Conservation (phyloP, 2,113 vertebrate species). For the Leuciscus idus region DNA sequence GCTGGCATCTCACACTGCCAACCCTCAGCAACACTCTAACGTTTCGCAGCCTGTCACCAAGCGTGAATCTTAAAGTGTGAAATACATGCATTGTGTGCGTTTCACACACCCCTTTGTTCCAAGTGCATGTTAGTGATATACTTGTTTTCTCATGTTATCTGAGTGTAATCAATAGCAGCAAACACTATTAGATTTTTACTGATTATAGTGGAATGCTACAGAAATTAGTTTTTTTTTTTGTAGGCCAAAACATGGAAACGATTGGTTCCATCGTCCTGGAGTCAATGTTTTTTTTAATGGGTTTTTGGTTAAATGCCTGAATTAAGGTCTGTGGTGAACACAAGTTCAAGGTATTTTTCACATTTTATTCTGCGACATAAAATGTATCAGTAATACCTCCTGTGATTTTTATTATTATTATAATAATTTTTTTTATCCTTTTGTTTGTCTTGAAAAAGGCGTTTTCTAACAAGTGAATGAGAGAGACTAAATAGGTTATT, state of each 20-base stretch:
- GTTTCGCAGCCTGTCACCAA: conserved; percentile 64
- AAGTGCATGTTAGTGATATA: neutral
- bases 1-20: conserved; percentile 72
- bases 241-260: neutral
- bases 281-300: neutral
- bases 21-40: conserved; percentile 55
- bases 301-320: neutral
- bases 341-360: neutral
- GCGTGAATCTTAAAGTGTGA: conserved; percentile 51
- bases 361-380: neutral
- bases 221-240: neutral
- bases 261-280: neutral
- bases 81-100: neutral
- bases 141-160: neutral
- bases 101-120: conserved; percentile 15
- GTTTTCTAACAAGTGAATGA: too few relatives aligned
- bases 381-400: neutral
- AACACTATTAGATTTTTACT: neutral
- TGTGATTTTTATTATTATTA: too few relatives aligned
- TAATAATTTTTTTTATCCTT: too few relatives aligned
- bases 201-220: neutral
- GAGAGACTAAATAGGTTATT: too few relatives aligned
- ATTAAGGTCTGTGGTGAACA: neutral
- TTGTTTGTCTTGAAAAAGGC: too few relatives aligned
- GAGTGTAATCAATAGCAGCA: neutral